Conservation (phyloP, 2,888 invertebrate species). For the Antheraea yamamai region DNA sequence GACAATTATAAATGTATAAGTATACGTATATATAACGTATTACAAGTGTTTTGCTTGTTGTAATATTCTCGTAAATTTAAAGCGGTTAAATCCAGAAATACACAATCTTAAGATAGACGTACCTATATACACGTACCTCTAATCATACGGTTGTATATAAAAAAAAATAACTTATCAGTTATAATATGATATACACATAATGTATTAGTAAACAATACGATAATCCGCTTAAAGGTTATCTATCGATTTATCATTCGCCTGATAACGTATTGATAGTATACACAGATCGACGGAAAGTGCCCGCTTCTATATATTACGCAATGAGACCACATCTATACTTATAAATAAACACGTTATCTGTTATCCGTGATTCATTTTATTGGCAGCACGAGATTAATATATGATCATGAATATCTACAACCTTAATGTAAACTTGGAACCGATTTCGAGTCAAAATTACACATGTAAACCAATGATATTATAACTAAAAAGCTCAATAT, state of each 20-base stretch:
- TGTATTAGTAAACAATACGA: slow-evolving; percentile 23
- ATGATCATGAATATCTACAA: not conserved
- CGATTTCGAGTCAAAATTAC: too few species aligned
- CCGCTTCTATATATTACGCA: slow-evolving; percentile 8
- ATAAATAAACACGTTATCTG: slow-evolving; percentile 3
- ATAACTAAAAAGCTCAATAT: too few species aligned
- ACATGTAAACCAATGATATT: too few species aligned
- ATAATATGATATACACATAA: not conserved
- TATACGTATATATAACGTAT: too few species aligned
- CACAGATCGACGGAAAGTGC: slow-evolving; percentile 1
- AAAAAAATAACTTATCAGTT: not conserved
- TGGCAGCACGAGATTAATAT: slow-evolving; percentile 8
- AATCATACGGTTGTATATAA: not conserved
- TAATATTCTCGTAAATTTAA: not conserved
- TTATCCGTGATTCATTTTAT: slow-evolving; percentile 16
- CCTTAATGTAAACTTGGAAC: not conserved
- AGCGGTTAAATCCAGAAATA: not conserved
- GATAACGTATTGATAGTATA: slow-evolving; percentile 23
- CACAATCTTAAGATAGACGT: not conserved
- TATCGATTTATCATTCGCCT: slow-evolving; percentile 11
- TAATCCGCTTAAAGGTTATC: slow-evolving; percentile 26
- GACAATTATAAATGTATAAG: too few species aligned
- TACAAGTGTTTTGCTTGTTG: not conserved
- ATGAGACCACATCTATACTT: not conserved
- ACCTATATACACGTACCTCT: not conserved